Base-by-base conservation (phyloP, 2,797 vertebrate species). In the Myiothlypis chrysogaster region DNA sequence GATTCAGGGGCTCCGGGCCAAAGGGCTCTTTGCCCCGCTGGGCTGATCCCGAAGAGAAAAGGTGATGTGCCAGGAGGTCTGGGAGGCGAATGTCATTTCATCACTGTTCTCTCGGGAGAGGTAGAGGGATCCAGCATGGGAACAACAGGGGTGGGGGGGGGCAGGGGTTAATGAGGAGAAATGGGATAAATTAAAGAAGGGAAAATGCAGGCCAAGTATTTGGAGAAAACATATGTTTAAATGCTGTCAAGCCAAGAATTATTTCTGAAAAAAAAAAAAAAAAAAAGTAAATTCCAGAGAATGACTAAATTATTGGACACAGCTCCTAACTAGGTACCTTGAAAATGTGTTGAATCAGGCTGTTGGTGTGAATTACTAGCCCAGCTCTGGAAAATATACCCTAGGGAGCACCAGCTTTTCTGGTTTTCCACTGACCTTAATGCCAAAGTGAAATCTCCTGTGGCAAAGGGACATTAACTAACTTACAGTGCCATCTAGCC, bases 401-500 rank as follows among this genome's bases (percentile, higher is more conserved):
- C 85, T 86, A 91, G 91, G 63, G 87, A 97, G 44, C 77, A 88
- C 84, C 69, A 91, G 50, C 59, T 95, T 96, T 90, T 83, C 81
- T 83, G 84, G 52, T 91, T 95, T 95, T 89, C 70, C 87, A 82
- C 83, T 60, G 77, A 60, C 82, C 30, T 2, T 47, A 63, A 56
- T 39, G 73, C 87, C 70, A 59, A 69, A 88, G 52, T 10, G 59
- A 90, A 96, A 65, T 66, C 94, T 94, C 69, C 72, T 15, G 92
- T 88, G 87, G 87, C 49, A 55, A 86, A 92, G 79, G 69, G 78
- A 59, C 87, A 96, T 97, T 95, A 87, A 93, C 93, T 93, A 97
- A 95, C 83, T 97, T 90, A 96, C 73, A 97, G 95, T 97, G 96
- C 95, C 96, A 97, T 91, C 96, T 97, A 97, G 96, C 95, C 94